phyloP scores from a whole-genome alignment of 1,140 invertebrate species.

The Spodoptera litura region DNA sequence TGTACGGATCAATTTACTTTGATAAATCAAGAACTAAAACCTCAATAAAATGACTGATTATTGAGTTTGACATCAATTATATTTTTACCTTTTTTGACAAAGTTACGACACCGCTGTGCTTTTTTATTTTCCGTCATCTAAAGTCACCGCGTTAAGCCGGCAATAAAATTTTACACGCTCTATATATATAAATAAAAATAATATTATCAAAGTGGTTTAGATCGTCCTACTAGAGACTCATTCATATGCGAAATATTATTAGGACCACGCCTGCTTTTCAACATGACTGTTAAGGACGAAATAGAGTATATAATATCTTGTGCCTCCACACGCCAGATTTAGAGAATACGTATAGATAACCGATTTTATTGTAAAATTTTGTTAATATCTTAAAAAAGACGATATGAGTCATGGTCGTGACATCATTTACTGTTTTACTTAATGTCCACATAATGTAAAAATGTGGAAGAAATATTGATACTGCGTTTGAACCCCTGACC shows the following conservation, averaged over 20 bases:
- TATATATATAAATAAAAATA: slow-evolving; percentile 23
- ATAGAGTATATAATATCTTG: slow-evolving; percentile 34
- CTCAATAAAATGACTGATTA: slow-evolving; percentile 4
- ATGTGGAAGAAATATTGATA: slow-evolving; percentile 79
- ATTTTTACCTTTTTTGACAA: neutral
- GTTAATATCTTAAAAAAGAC: slow-evolving; percentile 75
- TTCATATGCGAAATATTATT: slow-evolving; percentile 36
- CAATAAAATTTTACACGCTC: slow-evolving; percentile 37
- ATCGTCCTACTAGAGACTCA: slow-evolving; percentile 21
- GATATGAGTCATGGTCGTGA: slow-evolving; percentile 75
- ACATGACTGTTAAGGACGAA: slow-evolving; percentile 50
- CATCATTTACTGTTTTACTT: slow-evolving; percentile 82
- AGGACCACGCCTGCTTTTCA: slow-evolving; percentile 54
- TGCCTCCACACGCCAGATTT: slow-evolving; percentile 25
- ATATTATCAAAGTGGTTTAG: neutral
- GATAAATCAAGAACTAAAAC: neutral
- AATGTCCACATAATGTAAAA: slow-evolving; percentile 74
- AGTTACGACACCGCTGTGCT: slow-evolving; percentile 8
- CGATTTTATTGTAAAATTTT: slow-evolving; percentile 68
- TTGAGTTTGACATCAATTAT: slow-evolving; percentile 4
- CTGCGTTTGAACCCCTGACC: slow-evolving; percentile 82
- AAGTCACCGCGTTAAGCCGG: slow-evolving; percentile 12
- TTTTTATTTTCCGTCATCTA: slow-evolving; percentile 3
- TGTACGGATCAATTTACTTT: neutral
- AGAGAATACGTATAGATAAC: slow-evolving; percentile 42